Base-by-base conservation (phyloP, 2,113 vertebrate species). In the Phylloscopus whistleri region DNA sequence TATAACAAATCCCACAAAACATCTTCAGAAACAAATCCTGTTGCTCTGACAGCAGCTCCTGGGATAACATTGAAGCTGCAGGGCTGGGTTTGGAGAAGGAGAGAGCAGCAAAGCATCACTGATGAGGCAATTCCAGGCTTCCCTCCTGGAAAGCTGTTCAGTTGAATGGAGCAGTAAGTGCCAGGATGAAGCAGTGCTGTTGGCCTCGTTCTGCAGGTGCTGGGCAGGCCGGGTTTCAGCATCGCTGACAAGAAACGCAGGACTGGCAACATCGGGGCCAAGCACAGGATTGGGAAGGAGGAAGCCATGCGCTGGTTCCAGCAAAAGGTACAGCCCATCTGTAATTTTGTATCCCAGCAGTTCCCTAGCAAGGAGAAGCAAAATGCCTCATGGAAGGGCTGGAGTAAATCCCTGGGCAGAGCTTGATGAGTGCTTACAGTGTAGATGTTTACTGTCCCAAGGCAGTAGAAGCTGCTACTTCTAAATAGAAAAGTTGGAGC, bases 231-330 rank as follows among this genome's bases (percentile, higher is more conserved):
- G 4, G 99, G 99, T 1, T 99, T 99, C 98, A 99, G 99, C 98
- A 99, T 99, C 6, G 99, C 99, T 16, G 99, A 99, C 98, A 99
- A 99, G 97, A 99, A 99, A 86, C 98, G 98, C 97, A 99, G 99
- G 97, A 98, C 97, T 56, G 99, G 99, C 95, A 98, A 98, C 97
- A 99, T 99, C 52, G 99, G 99, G 49, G 98, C 98, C 98, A 99
- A 98, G 96, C 99, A 99, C 98, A 98, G 99, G 88, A 99, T 99
- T 95, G 98, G 99, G 73, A 99, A 99, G 97, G 99, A 99, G 97
- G 99, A 99, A 95, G 98, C 99, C 96, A 99, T 99, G 99, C 99
- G 99, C 97, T 99, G 99, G 99, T 99, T 99, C 96, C 99, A 99
- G 97, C 99, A 99, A 87, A 99, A 99, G 98, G 99, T 99, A 96